Percentiles rank a stretch among this genome's conserved stretches.
phyloP scores from a whole-genome alignment of 2,888 invertebrate species.

The Lamellibrachia satsuma region DNA sequence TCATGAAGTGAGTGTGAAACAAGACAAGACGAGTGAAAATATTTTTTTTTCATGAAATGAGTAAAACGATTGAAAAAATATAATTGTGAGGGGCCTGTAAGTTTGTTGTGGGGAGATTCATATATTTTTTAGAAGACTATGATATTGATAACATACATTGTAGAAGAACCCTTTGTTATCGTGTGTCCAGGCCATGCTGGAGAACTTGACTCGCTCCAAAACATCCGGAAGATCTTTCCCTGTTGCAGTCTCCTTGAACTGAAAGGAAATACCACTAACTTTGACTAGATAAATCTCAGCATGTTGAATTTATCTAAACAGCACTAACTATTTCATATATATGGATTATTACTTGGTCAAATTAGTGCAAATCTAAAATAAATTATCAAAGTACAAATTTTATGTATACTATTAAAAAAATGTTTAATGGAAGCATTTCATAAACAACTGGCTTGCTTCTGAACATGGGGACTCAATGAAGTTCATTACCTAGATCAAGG shows the following conservation, averaged over 20 bases:
- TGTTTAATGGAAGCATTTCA: background rate
- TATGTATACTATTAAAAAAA: background rate
- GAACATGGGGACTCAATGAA: too few relatives aligned
- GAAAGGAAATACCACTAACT: conserved; percentile 25
- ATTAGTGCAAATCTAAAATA: background rate
- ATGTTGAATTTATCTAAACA: background rate
- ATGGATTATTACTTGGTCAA: background rate
- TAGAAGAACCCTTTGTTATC: conserved; percentile 96
- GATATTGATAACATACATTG: conserved; percentile 65
- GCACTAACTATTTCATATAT: background rate
- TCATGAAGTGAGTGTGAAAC: too few relatives aligned
- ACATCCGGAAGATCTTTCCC: conserved; percentile 87
- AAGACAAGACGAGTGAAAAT: too few relatives aligned
- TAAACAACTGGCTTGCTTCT: too few relatives aligned
- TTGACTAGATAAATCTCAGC: too few relatives aligned
- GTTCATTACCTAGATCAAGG: too few relatives aligned
- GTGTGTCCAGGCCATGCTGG: conserved; percentile 91
- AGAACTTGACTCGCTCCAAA: conserved; percentile 91
- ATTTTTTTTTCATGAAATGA: too few relatives aligned
- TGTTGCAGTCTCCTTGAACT: conserved; percentile 65
- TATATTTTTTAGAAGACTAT: background rate
- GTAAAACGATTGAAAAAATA: too few relatives aligned
- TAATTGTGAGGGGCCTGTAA: too few relatives aligned
- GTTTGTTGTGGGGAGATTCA: too few relatives aligned
- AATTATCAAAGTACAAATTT: background rate